These are phyloP conservation scores for Ormia ochracea DNA, from an alignment of 2,888 invertebrate species.

Conservation along the genomic window DNA sequence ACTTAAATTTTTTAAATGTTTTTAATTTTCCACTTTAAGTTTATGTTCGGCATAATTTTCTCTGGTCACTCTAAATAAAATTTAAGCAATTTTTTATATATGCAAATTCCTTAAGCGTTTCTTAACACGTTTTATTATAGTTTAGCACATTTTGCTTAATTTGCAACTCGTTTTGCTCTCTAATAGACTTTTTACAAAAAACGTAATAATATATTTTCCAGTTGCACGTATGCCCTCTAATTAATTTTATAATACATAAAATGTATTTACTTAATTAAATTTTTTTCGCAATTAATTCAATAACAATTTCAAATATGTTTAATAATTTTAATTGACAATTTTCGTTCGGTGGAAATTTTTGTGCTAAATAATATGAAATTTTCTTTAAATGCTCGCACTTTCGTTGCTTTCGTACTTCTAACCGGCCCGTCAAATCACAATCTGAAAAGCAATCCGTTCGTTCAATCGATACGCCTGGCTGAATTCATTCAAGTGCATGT, in stretches of 20 bases:
- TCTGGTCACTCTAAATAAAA: conserved; percentile 25
- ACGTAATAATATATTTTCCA: not conserved
- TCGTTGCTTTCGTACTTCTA: conserved; percentile 73
- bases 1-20: not conserved
- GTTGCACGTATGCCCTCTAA: not conserved
- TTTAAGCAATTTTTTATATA: conserved; percentile 12
- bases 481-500: conserved; percentile 22
- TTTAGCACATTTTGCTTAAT: conserved; percentile 20
- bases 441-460: conserved; percentile 14
- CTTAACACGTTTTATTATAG: conserved; percentile 39
- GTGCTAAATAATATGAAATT: not conserved
- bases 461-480: conserved; percentile 17
- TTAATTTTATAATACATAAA: not conserved
- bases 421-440: conserved; percentile 49
- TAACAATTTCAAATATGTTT: not conserved
- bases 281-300: not conserved
- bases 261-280: not conserved
- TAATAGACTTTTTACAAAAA: not conserved
- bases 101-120: not conserved
- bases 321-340: conserved; percentile 8
- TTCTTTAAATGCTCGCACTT: conserved; percentile 67
- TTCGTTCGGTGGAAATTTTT: conserved; percentile 48
- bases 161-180: not conserved
- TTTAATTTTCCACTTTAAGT: not conserved
- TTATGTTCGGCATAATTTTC: not conserved